These are phyloP conservation scores for Gambelia wislizenii DNA, from an alignment of 2,797 vertebrate species.

Conservation along the genomic window DNA sequence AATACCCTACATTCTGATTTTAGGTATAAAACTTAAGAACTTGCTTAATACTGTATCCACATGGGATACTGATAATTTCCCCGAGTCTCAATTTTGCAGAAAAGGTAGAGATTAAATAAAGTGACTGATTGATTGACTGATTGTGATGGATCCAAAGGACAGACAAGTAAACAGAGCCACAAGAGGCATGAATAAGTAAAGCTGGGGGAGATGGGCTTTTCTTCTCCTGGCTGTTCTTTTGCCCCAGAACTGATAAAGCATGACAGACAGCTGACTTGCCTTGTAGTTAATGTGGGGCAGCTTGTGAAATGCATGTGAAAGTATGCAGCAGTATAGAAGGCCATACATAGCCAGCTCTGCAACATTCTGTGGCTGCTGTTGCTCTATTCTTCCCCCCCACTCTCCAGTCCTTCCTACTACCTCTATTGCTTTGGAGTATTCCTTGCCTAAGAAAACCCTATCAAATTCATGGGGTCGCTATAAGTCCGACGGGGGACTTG, in stretches of 20 bases:
- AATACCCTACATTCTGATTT: background rate
- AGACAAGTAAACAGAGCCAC: background rate
- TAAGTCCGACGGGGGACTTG: too few species aligned
- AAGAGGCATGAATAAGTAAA: background rate
- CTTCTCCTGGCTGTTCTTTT: background rate
- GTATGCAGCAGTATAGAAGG: background rate
- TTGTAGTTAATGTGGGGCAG: background rate
- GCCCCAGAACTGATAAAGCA: too few species aligned
- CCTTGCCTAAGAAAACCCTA: too few species aligned
- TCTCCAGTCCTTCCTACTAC: background rate
- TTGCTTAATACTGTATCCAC: background rate
- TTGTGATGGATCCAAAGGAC: background rate
- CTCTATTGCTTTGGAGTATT: background rate
- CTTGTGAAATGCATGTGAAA: background rate
- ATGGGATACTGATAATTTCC: too few species aligned
- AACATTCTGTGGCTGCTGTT: background rate
- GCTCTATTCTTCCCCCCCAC: background rate
- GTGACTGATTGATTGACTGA: too few species aligned
- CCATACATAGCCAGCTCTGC: background rate
- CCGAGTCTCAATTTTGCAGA: too few species aligned
- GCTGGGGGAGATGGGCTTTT: background rate
- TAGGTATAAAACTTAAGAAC: background rate
- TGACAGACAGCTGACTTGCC: background rate
- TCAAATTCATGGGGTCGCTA: too few species aligned
- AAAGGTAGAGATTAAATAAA: too few species aligned